Conservation (phyloP, 2,797 vertebrate species). For the Gastrophryne carolinensis region DNA sequence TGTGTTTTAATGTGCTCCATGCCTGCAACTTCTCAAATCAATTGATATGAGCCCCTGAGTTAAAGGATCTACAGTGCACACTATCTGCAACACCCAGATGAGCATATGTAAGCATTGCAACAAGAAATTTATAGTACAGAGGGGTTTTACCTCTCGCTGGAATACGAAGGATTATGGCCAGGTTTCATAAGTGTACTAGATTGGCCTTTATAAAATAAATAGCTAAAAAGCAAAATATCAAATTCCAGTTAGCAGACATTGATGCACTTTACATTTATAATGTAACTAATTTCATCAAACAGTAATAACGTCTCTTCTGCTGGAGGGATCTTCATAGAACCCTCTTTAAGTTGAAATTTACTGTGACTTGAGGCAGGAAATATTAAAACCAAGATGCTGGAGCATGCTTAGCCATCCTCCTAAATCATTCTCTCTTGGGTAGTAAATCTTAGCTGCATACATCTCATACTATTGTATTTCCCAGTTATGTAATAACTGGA, state of each 20-base stretch:
- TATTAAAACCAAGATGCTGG: slow-evolving; percentile 6
- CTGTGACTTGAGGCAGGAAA: slow-evolving; percentile 2
- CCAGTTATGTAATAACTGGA: slow-evolving; percentile 1
- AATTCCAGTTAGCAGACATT: not conserved
- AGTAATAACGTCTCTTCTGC: not conserved
- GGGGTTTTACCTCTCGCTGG: not conserved
- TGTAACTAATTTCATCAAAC: not conserved
- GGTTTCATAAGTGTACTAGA: not conserved
- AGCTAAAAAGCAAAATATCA: not conserved
- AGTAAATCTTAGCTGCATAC: not conserved
- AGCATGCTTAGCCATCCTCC: not conserved
- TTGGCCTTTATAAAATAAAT: not conserved
- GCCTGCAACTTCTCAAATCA: slow-evolving; percentile 21
- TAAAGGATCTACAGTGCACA: slow-evolving; percentile 14
- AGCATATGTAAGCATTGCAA: slow-evolving; percentile 11
- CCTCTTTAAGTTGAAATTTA: not conserved
- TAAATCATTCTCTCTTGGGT: not conserved
- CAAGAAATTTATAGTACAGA: not conserved
- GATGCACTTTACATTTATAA: not conserved
- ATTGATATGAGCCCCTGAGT: slow-evolving; percentile 33
- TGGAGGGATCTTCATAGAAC: not conserved
- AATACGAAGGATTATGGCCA: not conserved
- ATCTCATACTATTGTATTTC: slow-evolving; percentile 14
- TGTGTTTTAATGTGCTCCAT: slow-evolving; percentile 38
- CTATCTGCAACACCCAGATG: slow-evolving; percentile 37